Evolutionary conservation across 2,797 vertebrate genomes (phyloP).

Genomic region (Ciconia nigra): DNA sequence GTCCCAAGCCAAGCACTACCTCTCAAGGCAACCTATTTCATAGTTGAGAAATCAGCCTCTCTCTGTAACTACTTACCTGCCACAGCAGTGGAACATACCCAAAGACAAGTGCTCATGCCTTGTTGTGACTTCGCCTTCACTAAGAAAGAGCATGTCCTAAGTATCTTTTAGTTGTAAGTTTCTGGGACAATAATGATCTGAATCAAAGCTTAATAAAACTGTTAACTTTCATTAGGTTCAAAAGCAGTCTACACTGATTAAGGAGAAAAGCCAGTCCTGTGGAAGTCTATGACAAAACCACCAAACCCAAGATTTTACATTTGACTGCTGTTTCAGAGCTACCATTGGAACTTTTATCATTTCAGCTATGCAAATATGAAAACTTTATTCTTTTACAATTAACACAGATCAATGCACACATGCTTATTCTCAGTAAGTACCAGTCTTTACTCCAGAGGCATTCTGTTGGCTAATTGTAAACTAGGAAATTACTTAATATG

Average conservation of each 20-base stretch:
- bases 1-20: neutral
- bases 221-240: neutral
- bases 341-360: neutral
- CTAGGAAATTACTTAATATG: neutral
- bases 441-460: neutral
- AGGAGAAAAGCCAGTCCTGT: neutral
- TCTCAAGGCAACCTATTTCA: neutral
- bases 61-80: neutral
- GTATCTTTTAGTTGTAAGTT: neutral
- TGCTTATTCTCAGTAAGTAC: neutral
- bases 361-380: neutral
- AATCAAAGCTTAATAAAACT: neutral
- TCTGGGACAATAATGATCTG: neutral
- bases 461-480: neutral
- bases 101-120: neutral
- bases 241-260: neutral
- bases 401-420: neutral
- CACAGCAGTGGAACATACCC: neutral
- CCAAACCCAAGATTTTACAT: neutral
- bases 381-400: neutral
- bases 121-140: neutral
- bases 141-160: neutral
- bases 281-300: neutral
- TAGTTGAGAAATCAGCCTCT: neutral
- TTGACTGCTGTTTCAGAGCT: neutral